Evolutionary conservation across 2,113 vertebrate genomes (phyloP).

Genomic region (Jacana jacana): DNA sequence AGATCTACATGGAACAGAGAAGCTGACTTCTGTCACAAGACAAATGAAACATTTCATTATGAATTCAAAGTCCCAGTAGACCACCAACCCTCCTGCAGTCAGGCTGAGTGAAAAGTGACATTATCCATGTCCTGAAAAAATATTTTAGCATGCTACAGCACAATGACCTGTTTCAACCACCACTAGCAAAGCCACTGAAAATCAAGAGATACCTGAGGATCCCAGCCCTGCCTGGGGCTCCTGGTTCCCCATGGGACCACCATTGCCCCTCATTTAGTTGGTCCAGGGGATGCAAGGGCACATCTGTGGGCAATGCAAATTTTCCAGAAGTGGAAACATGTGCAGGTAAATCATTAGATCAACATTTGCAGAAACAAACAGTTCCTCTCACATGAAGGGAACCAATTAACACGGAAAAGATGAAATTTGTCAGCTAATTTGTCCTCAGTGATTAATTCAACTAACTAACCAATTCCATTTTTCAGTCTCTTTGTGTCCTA

Average conservation of each 20-base stretch:
- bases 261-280: background rate
- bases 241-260: accelerated
- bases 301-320: background rate
- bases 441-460: background rate
- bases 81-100: background rate
- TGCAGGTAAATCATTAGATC: background rate
- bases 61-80: background rate
- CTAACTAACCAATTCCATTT: background rate
- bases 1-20: background rate
- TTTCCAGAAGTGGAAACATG: background rate
- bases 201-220: background rate
- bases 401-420: background rate
- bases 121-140: background rate
- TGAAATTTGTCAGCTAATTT: background rate
- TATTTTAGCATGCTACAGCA: background rate
- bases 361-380: background rate
- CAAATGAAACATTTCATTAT: background rate
- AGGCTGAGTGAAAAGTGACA: background rate
- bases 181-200: background rate
- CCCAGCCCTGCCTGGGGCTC: background rate
- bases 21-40: background rate
- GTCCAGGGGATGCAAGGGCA: background rate
- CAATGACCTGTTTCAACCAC: background rate
- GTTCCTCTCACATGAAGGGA: background rate
- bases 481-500: background rate